phyloP scores from a whole-genome alignment of 2,797 vertebrate genomes.

The Betta splendens region DNA sequence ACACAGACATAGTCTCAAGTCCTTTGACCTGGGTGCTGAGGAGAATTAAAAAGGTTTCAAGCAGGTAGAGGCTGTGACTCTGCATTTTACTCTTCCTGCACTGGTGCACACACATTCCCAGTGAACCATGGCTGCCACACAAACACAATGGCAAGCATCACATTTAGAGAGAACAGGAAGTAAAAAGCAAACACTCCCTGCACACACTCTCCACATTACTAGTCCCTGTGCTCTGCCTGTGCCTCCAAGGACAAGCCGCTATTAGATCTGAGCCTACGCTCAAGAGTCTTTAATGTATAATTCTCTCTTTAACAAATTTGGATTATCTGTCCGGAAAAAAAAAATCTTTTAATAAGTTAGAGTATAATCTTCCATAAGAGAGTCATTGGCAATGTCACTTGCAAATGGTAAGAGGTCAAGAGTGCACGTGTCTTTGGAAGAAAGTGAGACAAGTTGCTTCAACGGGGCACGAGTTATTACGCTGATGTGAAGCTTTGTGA shows the following conservation, averaged over 20 bases:
- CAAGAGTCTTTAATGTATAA: constrained; percentile 76
- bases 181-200: constrained; percentile 24
- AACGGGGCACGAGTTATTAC: constrained; percentile 25
- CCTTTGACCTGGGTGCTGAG: constrained; percentile 70
- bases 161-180: constrained; percentile 28
- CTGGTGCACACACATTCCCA: constrained; percentile 27
- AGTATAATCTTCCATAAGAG: constrained; percentile 56
- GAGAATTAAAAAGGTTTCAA: constrained; percentile 80
- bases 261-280: constrained; percentile 69
- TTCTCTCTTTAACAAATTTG: constrained; percentile 73
- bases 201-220: constrained; percentile 51
- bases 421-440: constrained; percentile 46
- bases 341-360: constrained; percentile 62
- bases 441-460: constrained; percentile 20
- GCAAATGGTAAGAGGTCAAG: constrained; percentile 55
- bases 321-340: constrained; percentile 49
- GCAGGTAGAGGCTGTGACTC: constrained; percentile 72
- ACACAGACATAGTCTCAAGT: constrained; percentile 73
- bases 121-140: constrained; percentile 45
- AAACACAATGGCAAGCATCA: constrained; percentile 21
- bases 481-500: constrained; percentile 38
- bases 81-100: constrained; percentile 28
- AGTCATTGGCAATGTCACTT: constrained; percentile 48
- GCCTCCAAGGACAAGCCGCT: constrained; percentile 65
- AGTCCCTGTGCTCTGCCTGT: constrained; percentile 40